These are phyloP conservation scores for Malurus splendens DNA, from an alignment of 2,797 vertebrate species.

Conservation along the genomic window DNA sequence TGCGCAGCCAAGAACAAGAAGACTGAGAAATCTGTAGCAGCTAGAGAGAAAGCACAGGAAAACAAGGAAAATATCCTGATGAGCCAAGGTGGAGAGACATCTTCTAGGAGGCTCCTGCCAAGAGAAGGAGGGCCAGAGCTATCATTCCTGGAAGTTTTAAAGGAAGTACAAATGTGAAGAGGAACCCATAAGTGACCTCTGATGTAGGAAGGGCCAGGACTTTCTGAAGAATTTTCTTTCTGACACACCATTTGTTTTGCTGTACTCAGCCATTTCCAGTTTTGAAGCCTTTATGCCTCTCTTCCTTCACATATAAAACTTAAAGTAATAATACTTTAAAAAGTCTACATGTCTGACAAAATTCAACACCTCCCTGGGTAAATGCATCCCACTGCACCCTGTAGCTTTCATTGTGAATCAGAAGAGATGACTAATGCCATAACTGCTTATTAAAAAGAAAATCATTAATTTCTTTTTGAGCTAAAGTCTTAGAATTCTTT, in stretches of 20 bases:
- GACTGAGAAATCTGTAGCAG: not conserved
- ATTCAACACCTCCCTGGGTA: constrained; percentile 21
- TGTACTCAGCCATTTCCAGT: not conserved
- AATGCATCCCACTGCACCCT: constrained; percentile 14
- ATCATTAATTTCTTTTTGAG: constrained; percentile 43
- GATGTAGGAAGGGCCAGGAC: not conserved
- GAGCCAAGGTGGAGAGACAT: not conserved
- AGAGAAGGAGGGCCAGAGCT: not conserved
- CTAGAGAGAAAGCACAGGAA: not conserved
- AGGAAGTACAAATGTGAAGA: not conserved
- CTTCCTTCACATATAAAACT: not conserved
- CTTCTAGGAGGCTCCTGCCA: not conserved
- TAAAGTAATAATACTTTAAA: constrained; percentile 27
- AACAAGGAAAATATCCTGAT: not conserved
- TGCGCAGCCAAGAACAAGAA: not conserved
- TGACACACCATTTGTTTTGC: not conserved
- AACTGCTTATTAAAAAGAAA: constrained; percentile 46
- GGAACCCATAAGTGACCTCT: not conserved
- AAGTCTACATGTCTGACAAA: constrained; percentile 37
- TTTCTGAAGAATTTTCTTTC: not conserved
- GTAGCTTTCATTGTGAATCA: constrained; percentile 62
- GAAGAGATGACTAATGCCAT: constrained; percentile 62
- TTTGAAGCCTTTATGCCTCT: not conserved
- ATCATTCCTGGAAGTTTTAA: not conserved
- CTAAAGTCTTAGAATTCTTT: constrained; percentile 16